Conservation (phyloP, 2,113 vertebrate genomes). For the Ptyas mucosa region DNA sequence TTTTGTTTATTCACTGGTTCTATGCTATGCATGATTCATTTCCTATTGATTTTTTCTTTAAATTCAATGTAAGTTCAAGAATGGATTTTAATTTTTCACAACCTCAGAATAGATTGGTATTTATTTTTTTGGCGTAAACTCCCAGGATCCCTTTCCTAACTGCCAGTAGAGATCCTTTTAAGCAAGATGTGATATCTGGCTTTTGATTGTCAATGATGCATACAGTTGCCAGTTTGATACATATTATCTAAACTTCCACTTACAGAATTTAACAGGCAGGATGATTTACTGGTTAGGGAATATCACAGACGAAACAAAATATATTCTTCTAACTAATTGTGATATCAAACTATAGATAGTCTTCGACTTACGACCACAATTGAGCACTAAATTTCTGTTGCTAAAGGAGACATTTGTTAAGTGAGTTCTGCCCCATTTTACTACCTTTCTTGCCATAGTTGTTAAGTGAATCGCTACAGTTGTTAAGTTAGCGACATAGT, state of each 20-base stretch:
- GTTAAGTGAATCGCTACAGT: too few relatives aligned
- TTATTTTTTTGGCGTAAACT: not conserved
- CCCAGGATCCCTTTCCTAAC: not conserved
- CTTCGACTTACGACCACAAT: not conserved
- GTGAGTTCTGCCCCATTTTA: too few relatives aligned
- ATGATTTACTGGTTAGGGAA: not conserved
- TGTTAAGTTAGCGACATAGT: too few relatives aligned
- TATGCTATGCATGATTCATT: not conserved
- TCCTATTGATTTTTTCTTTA: not conserved
- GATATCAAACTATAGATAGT: not conserved
- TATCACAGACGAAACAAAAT: not conserved
- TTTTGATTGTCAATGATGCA: not conserved
- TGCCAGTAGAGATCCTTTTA: not conserved
- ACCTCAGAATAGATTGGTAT: not conserved
- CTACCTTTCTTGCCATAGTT: too few relatives aligned
- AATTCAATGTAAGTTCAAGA: not conserved
- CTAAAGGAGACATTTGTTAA: too few relatives aligned
- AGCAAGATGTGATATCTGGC: not conserved
- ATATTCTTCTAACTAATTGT: not conserved
- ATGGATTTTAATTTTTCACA: not conserved
- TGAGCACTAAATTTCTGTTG: too few relatives aligned
- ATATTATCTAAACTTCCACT: not conserved
- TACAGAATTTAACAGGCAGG: not conserved
- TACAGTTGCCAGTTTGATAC: not conserved
- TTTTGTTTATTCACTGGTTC: not conserved